Conservation (phyloP, 2,888 invertebrate genomes). For the Gari tellinella region DNA sequence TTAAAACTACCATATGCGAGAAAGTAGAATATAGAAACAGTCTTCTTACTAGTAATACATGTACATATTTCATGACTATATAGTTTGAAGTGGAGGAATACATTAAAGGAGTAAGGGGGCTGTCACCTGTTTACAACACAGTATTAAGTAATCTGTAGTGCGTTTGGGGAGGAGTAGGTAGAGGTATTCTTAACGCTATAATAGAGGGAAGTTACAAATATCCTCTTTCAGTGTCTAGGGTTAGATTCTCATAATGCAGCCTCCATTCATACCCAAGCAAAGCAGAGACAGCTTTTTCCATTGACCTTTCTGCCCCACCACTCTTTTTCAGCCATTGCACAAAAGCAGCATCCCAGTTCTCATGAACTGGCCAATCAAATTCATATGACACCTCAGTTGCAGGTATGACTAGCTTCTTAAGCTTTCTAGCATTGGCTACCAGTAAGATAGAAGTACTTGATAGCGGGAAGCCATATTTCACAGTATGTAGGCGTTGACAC, state of each 20-base stretch:
- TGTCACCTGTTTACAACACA: too few species aligned
- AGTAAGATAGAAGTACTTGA: constrained; percentile 66
- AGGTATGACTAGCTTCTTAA: constrained; percentile 60
- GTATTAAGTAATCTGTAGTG: too few species aligned
- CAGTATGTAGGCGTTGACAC: constrained; percentile 56
- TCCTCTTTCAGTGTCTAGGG: neutral
- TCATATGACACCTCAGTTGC: constrained; percentile 68
- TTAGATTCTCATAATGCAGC: constrained; percentile 46
- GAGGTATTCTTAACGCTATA: too few species aligned
- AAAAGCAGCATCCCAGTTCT: constrained; percentile 54
- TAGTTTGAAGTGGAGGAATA: too few species aligned
- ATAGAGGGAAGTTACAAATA: too few species aligned
- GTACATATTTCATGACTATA: too few species aligned
- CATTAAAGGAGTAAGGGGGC: too few species aligned
- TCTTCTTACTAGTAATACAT: too few species aligned
- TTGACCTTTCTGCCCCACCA: constrained; percentile 42
- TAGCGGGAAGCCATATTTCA: constrained; percentile 69
- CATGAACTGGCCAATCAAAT: constrained; percentile 62
- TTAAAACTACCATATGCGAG: too few species aligned
- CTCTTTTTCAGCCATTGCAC: constrained; percentile 53
- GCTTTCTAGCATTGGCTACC: constrained; percentile 60
- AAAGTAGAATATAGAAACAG: too few species aligned
- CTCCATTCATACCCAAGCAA: constrained; percentile 61
- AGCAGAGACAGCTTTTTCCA: constrained; percentile 62
- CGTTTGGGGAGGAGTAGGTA: too few species aligned